phyloP scores from a whole-genome alignment of 2,888 invertebrate genomes.

The Dasypogon diadema region DNA sequence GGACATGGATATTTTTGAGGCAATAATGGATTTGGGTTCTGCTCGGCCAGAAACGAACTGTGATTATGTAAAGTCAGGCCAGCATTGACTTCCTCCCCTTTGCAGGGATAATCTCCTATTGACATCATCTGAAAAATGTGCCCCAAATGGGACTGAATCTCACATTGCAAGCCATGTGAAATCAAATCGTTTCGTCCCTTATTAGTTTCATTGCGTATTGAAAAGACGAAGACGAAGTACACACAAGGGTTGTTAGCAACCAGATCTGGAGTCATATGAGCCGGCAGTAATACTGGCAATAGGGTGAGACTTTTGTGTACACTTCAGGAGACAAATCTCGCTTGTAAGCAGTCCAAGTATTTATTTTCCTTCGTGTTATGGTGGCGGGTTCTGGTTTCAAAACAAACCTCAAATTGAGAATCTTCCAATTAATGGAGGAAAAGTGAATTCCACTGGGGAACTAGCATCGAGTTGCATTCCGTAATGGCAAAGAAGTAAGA shows the following conservation, averaged over 20 bases:
- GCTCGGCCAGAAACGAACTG: too few species aligned
- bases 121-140: not conserved
- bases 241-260: slow-evolving; percentile 44
- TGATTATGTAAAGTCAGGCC: too few species aligned
- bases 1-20: not conserved
- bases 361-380: slow-evolving; percentile 39
- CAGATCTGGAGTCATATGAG: not conserved
- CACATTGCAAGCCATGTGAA: slow-evolving; percentile 38
- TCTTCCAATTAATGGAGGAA: slow-evolving; percentile 3
- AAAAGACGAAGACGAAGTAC: slow-evolving; percentile 16
- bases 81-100: too few species aligned
- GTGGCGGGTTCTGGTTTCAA: slow-evolving; percentile 54
- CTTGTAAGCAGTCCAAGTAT: slow-evolving; percentile 16
- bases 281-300: not conserved
- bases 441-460: slow-evolving; percentile 7
- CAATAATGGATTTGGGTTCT: too few species aligned
- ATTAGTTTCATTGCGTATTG: slow-evolving; percentile 25
- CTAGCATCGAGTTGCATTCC: not conserved
- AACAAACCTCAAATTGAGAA: slow-evolving; percentile 50
- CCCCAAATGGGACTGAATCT: slow-evolving; percentile 22
- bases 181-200: slow-evolving; percentile 36
- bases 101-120: too few species aligned
- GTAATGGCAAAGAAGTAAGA: slow-evolving; percentile 1
- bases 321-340: slow-evolving; percentile 6
- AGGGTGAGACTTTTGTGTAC: slow-evolving; percentile 1